Percentiles rank a stretch among this genome's conserved stretches.
Conservation (phyloP, 64 coral and sea anemone genomes). For the Dendrophyllia cribrosa region DNA sequence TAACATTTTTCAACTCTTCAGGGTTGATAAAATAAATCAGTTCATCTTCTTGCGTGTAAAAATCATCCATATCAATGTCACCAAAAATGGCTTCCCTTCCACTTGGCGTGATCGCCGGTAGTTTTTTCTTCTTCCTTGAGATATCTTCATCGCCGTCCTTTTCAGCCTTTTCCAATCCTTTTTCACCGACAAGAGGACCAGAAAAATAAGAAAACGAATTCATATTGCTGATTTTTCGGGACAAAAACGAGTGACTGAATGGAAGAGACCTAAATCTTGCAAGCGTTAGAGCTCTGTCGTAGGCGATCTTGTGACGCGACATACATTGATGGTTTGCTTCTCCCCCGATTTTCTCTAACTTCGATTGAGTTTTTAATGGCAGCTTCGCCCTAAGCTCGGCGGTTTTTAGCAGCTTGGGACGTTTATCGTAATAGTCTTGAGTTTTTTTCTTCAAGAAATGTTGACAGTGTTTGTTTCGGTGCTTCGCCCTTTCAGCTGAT, state of each 20-base stretch:
- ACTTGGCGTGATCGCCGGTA: not conserved
- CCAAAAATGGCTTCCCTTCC: constrained; percentile 78
- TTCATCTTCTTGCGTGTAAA: constrained; percentile 85
- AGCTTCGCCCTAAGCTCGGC: constrained; percentile 79
- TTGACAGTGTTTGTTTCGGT: constrained; percentile 83
- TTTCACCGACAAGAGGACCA: constrained; percentile 37
- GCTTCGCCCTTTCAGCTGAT: constrained; percentile 19
- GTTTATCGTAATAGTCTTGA: constrained; percentile 75
- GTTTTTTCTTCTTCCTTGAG: constrained; percentile 20
- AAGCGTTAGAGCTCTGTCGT: constrained; percentile 76
- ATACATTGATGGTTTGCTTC: constrained; percentile 77
- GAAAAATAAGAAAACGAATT: constrained; percentile 83
- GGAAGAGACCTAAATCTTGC: constrained; percentile 82
- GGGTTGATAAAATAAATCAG: constrained; percentile 85
- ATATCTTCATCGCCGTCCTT: constrained; percentile 34
- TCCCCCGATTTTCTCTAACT: not conserved
- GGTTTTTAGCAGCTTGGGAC: constrained; percentile 82
- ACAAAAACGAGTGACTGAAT: constrained; percentile 49
- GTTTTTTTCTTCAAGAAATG: constrained; percentile 69
- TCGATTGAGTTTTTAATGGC: constrained; percentile 2
- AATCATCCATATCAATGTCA: constrained; percentile 89
- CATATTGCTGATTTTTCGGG: constrained; percentile 45
- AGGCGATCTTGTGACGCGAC: constrained; percentile 66
- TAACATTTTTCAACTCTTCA: constrained; percentile 70
- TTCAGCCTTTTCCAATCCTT: constrained; percentile 38